Conservation (phyloP, 92 coral and sea anemone species). For the Phenganax stokvisi region DNA sequence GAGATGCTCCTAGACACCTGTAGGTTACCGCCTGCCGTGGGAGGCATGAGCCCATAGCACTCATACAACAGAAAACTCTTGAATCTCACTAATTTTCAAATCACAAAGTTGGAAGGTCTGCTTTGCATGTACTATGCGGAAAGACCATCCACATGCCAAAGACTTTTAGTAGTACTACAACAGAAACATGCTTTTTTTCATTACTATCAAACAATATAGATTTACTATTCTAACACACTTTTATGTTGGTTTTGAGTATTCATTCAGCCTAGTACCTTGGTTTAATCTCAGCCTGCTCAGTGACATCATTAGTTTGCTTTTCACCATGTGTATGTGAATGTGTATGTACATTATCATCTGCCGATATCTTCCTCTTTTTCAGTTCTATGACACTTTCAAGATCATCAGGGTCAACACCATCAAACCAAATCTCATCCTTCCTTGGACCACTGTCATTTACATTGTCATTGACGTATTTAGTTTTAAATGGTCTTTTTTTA, state of each 20-base stretch:
- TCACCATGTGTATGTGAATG: not conserved
- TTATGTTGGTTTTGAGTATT: not conserved
- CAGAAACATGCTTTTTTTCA: too few relatives aligned
- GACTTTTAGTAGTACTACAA: too few relatives aligned
- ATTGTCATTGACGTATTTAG: slow-evolving; percentile 8
- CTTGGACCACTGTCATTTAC: slow-evolving; percentile 10
- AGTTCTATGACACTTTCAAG: slow-evolving; percentile 51
- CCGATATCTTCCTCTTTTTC: not conserved
- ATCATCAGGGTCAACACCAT: slow-evolving; percentile 96
- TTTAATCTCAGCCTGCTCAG: not conserved
- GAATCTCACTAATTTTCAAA: too few relatives aligned
- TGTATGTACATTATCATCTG: not conserved
- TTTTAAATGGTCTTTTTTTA: slow-evolving; percentile 13
- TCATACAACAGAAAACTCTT: too few relatives aligned
- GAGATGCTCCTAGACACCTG: too few relatives aligned
- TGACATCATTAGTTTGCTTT: not conserved
- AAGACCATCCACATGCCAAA: too few relatives aligned
- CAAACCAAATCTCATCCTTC: slow-evolving; percentile 81
- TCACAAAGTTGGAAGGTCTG: too few relatives aligned
- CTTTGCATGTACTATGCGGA: too few relatives aligned
- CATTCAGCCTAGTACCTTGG: not conserved
- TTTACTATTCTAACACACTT: too few relatives aligned
- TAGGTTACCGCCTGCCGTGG: too few relatives aligned
- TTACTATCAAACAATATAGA: too few relatives aligned
- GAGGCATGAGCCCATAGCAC: too few relatives aligned